phyloP scores from a whole-genome alignment of 2,113 vertebrate genomes.

The Archilochus colubris region DNA sequence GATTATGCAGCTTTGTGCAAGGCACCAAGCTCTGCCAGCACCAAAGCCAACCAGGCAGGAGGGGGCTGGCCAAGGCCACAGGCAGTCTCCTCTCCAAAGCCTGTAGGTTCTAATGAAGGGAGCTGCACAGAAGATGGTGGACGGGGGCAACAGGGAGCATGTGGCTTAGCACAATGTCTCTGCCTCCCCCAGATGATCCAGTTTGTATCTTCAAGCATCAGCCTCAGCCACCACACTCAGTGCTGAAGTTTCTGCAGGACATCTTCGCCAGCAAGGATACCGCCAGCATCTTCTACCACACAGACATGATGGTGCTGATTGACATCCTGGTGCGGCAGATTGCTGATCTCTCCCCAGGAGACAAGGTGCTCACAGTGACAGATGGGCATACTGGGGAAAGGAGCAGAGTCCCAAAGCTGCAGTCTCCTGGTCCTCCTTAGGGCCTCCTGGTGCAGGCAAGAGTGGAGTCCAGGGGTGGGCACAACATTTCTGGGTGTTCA shows the following conservation, averaged over 20 bases:
- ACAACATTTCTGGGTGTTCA: neutral
- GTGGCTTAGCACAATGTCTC: neutral
- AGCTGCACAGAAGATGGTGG: neutral
- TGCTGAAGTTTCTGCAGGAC: conserved; percentile 98
- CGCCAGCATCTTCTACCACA: conserved; percentile 92
- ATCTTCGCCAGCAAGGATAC: conserved; percentile 87
- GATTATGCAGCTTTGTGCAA: neutral
- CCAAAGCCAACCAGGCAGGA: neutral
- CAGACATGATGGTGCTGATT: conserved; percentile 99
- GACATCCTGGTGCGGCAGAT: conserved; percentile 96
- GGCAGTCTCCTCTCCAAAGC: neutral
- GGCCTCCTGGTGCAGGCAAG: neutral
- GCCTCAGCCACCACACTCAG: conserved; percentile 88
- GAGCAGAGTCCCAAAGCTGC: neutral
- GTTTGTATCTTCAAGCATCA: conserved; percentile 94
- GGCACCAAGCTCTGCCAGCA: neutral
- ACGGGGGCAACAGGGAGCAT: rapidly evolving
- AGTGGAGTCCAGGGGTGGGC: neutral
- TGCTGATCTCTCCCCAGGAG: conserved; percentile 94
- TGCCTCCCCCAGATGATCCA: conserved; percentile 84
- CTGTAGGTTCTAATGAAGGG: neutral
- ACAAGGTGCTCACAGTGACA: conserved; percentile 83
- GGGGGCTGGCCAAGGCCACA: neutral
- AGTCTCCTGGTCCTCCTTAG: rapidly evolving
- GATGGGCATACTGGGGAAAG: neutral